Conservation (phyloP, 2,113 vertebrate species). For the Rynchops niger region DNA sequence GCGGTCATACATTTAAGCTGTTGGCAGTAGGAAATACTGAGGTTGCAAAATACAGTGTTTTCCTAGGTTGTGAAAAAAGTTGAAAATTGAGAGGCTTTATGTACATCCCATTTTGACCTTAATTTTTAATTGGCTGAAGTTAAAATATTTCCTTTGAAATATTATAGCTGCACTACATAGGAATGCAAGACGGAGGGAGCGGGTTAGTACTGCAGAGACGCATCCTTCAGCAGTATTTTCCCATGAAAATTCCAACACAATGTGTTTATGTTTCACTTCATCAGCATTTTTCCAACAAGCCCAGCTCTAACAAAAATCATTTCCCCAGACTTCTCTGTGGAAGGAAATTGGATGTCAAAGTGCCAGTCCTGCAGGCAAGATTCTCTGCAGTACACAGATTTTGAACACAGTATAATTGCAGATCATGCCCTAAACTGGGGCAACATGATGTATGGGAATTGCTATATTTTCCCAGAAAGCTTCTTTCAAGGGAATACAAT, state of each 20-base stretch:
- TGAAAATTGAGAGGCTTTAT: background rate
- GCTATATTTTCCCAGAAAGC: slow-evolving; percentile 16
- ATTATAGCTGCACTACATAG: background rate
- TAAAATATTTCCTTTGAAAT: background rate
- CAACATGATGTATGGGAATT: background rate
- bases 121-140: background rate
- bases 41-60: slow-evolving; percentile 46
- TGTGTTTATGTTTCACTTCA: slow-evolving; percentile 44
- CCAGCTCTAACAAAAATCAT: background rate
- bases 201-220: background rate
- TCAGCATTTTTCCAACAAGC: slow-evolving; percentile 16
- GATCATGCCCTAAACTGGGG: background rate
- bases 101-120: background rate
- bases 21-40: slow-evolving; percentile 36
- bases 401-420: background rate
- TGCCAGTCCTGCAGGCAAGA: slow-evolving; percentile 13
- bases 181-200: background rate
- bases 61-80: background rate
- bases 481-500: background rate
- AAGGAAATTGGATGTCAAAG: slow-evolving; percentile 35
- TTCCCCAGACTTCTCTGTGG: background rate
- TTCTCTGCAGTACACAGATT: background rate
- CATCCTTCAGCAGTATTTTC: slow-evolving; percentile 11
- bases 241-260: slow-evolving; percentile 32
- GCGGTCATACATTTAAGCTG: background rate